Evolutionary conservation across 2,888 invertebrate species (phyloP).

Genomic region (Artemia sinica): DNA sequence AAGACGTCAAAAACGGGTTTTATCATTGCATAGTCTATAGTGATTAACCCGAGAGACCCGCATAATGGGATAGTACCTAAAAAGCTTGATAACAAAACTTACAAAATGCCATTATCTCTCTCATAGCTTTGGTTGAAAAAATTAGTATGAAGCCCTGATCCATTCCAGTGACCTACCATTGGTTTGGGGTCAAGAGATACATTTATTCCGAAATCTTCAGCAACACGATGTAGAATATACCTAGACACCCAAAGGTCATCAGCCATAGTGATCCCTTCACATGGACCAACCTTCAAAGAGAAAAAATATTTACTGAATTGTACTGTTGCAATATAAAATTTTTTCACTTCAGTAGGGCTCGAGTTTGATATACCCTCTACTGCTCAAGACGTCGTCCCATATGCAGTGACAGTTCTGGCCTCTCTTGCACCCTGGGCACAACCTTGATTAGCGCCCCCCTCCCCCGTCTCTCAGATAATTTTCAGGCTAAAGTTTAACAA

Average conservation of each 20-base stretch:
- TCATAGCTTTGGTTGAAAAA: constrained; percentile 85
- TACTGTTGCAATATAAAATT: too few relatives aligned
- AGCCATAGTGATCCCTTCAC: constrained; percentile 37
- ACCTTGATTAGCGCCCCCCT: too few relatives aligned
- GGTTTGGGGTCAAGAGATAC: constrained; percentile 61
- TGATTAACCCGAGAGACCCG: too few relatives aligned
- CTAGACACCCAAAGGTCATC: constrained; percentile 78
- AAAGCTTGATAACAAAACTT: constrained; percentile 24
- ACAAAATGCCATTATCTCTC: constrained; percentile 59
- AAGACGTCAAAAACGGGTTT: too few relatives aligned
- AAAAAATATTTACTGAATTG: neutral
- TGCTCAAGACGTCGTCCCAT: constrained; percentile 38
- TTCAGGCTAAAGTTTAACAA: too few relatives aligned
- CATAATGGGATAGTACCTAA: too few relatives aligned
- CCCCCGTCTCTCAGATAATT: too few relatives aligned
- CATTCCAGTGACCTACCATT: constrained; percentile 72
- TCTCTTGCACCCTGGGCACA: too few relatives aligned
- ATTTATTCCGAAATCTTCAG: constrained; percentile 77
- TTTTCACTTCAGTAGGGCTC: too few relatives aligned
- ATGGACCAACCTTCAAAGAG: constrained; percentile 22
- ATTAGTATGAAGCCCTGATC: constrained; percentile 89
- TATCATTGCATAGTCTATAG: too few relatives aligned
- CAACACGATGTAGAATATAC: constrained; percentile 68
- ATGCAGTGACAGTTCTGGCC: too few relatives aligned
- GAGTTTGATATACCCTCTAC: too few relatives aligned